Conservation (phyloP, 2,888 invertebrate genomes). For the Listrodromus nycthemerus region DNA sequence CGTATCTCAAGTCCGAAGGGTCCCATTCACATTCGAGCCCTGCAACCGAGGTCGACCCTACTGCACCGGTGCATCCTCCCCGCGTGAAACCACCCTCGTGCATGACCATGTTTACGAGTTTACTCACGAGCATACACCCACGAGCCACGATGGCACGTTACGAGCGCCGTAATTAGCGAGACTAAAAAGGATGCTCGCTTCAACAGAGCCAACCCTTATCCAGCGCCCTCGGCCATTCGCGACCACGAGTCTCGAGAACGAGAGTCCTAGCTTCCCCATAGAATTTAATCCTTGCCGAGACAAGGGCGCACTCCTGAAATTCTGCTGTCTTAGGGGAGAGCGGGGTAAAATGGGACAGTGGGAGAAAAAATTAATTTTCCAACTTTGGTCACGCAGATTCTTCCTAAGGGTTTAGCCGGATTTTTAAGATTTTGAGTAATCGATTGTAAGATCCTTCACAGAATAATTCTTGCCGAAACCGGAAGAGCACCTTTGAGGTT, state of each 20-base stretch:
- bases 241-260: constrained; percentile 39
- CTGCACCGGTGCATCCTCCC: not conserved
- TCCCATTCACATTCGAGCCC: constrained; percentile 27
- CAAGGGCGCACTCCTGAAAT: not conserved
- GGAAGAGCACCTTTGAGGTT: no score
- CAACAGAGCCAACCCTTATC: not conserved
- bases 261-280: constrained; percentile 29
- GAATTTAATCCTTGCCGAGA: constrained; percentile 32
- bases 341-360: no score
- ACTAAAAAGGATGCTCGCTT: constrained; percentile 54
- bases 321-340: not conserved
- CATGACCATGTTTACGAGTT: constrained; percentile 63
- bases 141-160: constrained; percentile 57
- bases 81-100: constrained; percentile 24
- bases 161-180: constrained; percentile 62
- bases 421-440: no score
- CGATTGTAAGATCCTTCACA: no score
- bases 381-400: no score
- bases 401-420: no score
- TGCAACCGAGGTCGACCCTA: not conserved
- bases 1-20: constrained; percentile 6
- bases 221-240: not conserved
- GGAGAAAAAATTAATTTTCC: no score
- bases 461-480: no score
- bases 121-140: constrained; percentile 53